A percentile compares a stretch with the other conserved stretches of the same genome.
Conservation (phyloP, 1,140 invertebrate species). For the Dolichoris vasculosae region DNA sequence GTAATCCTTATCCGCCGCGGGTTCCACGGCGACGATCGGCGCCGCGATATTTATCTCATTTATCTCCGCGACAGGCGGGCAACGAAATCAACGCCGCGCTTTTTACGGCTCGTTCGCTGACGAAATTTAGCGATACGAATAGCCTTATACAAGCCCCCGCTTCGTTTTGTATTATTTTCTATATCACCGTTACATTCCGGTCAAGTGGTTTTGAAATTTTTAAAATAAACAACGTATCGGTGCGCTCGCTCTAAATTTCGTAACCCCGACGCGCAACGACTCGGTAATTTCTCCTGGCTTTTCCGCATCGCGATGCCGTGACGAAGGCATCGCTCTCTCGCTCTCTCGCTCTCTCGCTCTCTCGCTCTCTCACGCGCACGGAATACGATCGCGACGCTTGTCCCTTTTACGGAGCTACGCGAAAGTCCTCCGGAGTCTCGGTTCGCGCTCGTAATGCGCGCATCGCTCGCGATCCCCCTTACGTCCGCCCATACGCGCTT, state of each 20-base stretch:
- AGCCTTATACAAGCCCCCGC: neutral
- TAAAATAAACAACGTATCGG: neutral
- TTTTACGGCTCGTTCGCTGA: neutral
- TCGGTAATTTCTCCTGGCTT: neutral
- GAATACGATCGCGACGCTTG: neutral
- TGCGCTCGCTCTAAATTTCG: neutral
- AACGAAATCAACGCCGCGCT: neutral
- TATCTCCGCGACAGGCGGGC: too few species aligned
- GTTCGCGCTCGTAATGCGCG: neutral
- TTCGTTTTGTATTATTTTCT: neutral
- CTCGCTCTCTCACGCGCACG: too few species aligned
- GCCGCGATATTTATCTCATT: too few species aligned
- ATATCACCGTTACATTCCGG: neutral
- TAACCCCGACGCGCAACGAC: too few species aligned
- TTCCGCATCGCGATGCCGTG: conserved; percentile 19
- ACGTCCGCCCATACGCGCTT: too few species aligned
- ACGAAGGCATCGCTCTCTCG: neutral
- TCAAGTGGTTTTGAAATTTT: neutral
- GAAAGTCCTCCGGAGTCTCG: neutral
- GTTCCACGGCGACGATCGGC: too few species aligned
- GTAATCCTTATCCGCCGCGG: too few species aligned
- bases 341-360: too few species aligned
- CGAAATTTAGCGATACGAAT: neutral
- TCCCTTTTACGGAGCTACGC: neutral
- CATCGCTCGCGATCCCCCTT: neutral